Evolutionary conservation across 1,140 invertebrate genomes (phyloP), one percentile per base, ranked within the genome.

Genomic region (Sitobion miscanthi): DNA sequence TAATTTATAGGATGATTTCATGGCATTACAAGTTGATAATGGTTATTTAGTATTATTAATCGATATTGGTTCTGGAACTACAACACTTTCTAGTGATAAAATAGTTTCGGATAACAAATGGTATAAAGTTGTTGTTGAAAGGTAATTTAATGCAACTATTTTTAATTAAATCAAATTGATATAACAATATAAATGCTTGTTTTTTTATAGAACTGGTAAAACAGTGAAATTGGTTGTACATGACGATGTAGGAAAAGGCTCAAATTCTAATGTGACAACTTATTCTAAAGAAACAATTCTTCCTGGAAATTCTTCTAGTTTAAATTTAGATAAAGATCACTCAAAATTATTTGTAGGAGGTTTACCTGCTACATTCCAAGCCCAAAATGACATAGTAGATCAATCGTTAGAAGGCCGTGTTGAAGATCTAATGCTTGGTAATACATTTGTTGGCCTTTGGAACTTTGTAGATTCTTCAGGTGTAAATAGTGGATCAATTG

Each of bases 301-400:
- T 2, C 96, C 96, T 0, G 98, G 98, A 7, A 95, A 95, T 11
- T 95, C 97, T 94, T 97, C 97, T 7, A 97, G 99, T 25, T 97
- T 99, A 94, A 98, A 99, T 95, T 96, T 99, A 30, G 97, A 99
- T 94, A 96, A 96, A 91, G 96, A 98, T 54, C 96, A 97, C 92
- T 98, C 98, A 5, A 98, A 97, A 95, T 95, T 99, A 21, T 99
- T 98, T 95, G 97, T 99, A 5, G 99, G 99, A 47, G 98, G 99
- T 6, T 97, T 98, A 94, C 98, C 98, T 0, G 95, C 96, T 7
- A 96, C 96, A 6, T 97, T 97, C 94, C 96, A 97, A 86, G 96
- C 98, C 6, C 98, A 97, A 93, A 95, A 96, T 8, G 96, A 95
- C 0, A 96, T 99, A 7, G 96, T 96, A 20, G 96, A 97, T 86